phyloP scores from a whole-genome alignment of 1,140 invertebrate genomes.

The Leptoteleia sp. region DNA sequence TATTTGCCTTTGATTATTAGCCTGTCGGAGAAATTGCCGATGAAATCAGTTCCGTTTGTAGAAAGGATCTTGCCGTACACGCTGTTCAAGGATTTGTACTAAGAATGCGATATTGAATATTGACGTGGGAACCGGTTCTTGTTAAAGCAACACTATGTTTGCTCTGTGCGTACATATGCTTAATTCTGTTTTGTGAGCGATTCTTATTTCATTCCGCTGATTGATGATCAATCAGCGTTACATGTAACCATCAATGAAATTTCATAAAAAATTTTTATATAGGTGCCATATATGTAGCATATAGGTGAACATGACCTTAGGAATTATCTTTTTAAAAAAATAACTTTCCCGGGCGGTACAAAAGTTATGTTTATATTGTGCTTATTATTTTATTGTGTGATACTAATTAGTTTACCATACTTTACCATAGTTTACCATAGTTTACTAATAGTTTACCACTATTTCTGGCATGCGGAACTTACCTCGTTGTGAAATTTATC shows the following conservation, averaged over 20 bases:
- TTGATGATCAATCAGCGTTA: conserved; percentile 35
- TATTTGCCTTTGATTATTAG: conserved; percentile 33
- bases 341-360: too few relatives aligned
- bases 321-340: too few relatives aligned
- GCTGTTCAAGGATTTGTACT: conserved; percentile 54
- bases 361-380: too few relatives aligned
- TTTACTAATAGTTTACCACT: too few relatives aligned
- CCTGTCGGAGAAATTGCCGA: conserved; percentile 54
- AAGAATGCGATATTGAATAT: conserved; percentile 64
- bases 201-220: conserved; percentile 41
- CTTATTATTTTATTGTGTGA: too few relatives aligned
- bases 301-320: too few relatives aligned
- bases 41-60: conserved; percentile 26
- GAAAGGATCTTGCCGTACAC: conserved; percentile 37
- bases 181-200: conserved; percentile 45
- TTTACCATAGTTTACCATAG: too few relatives aligned
- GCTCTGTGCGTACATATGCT: conserved; percentile 56
- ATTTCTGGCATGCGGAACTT: too few relatives aligned
- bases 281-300: conserved; percentile 4
- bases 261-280: too few relatives aligned
- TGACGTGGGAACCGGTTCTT: conserved; percentile 58
- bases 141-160: conserved; percentile 41
- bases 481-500: conserved; percentile 28
- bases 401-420: too few relatives aligned
- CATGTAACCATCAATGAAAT: conserved; percentile 45